phyloP scores from a whole-genome alignment of 1,140 invertebrate genomes.

The Drosophila virilis region DNA sequence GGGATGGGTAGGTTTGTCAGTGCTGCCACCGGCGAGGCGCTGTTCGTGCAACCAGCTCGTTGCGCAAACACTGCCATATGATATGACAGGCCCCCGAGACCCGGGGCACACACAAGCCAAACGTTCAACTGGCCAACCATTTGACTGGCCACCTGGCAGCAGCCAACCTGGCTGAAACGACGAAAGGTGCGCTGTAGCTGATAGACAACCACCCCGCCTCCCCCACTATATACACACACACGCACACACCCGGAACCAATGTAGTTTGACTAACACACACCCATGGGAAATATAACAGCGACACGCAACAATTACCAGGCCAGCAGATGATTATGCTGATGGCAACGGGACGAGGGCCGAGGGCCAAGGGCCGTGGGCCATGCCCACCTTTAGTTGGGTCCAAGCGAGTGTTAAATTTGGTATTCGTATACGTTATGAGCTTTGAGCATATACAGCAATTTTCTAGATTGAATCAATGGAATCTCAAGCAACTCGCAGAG shows the following conservation, averaged over 20 bases:
- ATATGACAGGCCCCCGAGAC: constrained; percentile 54
- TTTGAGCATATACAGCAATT: neutral
- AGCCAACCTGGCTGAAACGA: constrained; percentile 4
- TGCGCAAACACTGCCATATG: constrained; percentile 77
- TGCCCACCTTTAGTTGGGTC: neutral
- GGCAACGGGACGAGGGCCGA: neutral
- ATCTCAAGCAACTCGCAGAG: neutral
- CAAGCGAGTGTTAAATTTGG: constrained; percentile 21
- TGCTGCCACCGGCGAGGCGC: constrained; percentile 31
- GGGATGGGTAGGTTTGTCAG: neutral
- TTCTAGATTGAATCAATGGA: constrained; percentile 8
- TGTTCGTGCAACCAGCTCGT: constrained; percentile 65
- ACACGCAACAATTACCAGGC: constrained; percentile 72
- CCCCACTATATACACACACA: neutral
- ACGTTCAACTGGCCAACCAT: constrained; percentile 1
- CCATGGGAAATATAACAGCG: constrained; percentile 76
- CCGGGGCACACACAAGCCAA: constrained; percentile 8
- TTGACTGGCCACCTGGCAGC: too few relatives aligned
- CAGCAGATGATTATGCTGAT: constrained; percentile 45
- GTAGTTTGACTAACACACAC: constrained; percentile 61
- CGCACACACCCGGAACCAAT: neutral
- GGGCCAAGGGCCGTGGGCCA: neutral
- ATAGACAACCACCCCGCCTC: neutral
- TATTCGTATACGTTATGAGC: constrained; percentile 23
- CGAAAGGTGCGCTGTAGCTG: constrained; percentile 34